A percentile compares a stretch with the other conserved stretches of the same genome.
These are phyloP conservation scores for Odobenus rosmarus DNA, from an alignment of 2,113 vertebrate species.

Conservation along the genomic window DNA sequence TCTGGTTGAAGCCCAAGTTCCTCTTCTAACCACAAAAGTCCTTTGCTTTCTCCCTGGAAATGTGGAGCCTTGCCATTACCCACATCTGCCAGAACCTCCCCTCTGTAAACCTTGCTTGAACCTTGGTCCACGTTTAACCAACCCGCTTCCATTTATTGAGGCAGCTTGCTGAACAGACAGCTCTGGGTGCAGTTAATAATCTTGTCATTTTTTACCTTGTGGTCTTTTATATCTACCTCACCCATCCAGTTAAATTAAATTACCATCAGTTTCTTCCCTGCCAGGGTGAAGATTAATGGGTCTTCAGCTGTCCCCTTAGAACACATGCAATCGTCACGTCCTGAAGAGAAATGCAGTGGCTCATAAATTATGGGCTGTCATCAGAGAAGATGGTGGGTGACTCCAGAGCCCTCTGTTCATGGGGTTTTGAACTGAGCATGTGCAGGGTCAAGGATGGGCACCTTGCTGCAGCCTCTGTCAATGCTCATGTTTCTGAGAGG, in stretches of 20 bases:
- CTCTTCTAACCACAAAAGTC: conserved; percentile 65
- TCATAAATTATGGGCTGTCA: conserved; percentile 69
- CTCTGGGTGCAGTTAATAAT: not conserved
- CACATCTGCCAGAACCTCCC: not conserved
- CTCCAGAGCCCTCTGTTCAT: not conserved
- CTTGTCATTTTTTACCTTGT: conserved; percentile 56
- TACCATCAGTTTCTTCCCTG: conserved; percentile 33
- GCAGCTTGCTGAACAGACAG: conserved; percentile 4
- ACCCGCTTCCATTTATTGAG: not conserved
- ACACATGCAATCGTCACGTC: not conserved
- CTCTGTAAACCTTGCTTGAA: conserved; percentile 36
- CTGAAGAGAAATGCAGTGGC: conserved; percentile 30
- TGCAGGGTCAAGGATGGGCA: not conserved
- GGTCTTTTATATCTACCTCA: conserved; percentile 49
- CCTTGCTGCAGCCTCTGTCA: too few species aligned
- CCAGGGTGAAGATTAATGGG: conserved; percentile 69
- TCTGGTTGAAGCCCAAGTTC: conserved; percentile 27
- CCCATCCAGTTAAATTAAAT: not conserved
- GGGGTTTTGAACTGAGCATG: not conserved
- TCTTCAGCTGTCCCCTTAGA: conserved; percentile 11
- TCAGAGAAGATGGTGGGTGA: not conserved
- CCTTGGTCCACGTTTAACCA: conserved; percentile 1
- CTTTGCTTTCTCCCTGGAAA: conserved; percentile 53
- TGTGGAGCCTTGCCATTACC: not conserved
- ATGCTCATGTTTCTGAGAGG: not conserved